These are phyloP conservation scores for Apamea crenata DNA, from an alignment of 2,888 invertebrate genomes.

Conservation along the genomic window DNA sequence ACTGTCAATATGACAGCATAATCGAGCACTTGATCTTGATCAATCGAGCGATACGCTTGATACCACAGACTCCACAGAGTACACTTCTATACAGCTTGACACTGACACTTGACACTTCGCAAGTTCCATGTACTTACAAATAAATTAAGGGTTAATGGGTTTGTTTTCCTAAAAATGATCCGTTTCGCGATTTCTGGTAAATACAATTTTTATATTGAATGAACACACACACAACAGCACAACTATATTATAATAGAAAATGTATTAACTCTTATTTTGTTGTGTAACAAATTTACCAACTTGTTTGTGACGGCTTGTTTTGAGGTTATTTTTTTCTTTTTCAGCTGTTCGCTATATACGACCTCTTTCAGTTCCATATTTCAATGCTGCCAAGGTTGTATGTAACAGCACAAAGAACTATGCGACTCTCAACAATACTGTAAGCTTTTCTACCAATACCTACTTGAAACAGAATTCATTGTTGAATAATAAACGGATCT, in stretches of 20 bases:
- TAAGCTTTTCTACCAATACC: constrained; percentile 41
- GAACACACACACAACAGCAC: constrained; percentile 27
- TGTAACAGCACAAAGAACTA: constrained; percentile 72
- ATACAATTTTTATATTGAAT: constrained; percentile 47
- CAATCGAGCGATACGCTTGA: background rate
- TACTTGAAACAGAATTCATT: constrained; percentile 67
- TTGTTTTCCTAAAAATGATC: constrained; percentile 74
- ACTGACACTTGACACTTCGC: background rate
- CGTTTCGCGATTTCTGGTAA: constrained; percentile 82
- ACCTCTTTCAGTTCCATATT: constrained; percentile 75
- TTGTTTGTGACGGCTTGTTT: constrained; percentile 68
- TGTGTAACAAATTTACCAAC: constrained; percentile 57
- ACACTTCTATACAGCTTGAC: no score
- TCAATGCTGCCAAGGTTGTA: constrained; percentile 78
- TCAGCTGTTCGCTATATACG: constrained; percentile 81
- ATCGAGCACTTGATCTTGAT: background rate
- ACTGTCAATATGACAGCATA: background rate
- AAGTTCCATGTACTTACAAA: background rate
- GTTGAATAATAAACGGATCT: constrained; percentile 77
- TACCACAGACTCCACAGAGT: no score
- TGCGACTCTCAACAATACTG: constrained; percentile 69
- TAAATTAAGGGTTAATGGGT: constrained; percentile 6
- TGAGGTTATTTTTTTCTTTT: constrained; percentile 82
- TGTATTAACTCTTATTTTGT: constrained; percentile 56
- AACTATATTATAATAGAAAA: constrained; percentile 35